Evolutionary conservation across 2,797 vertebrate genomes (phyloP).

Genomic region (Melanitta fusca): DNA sequence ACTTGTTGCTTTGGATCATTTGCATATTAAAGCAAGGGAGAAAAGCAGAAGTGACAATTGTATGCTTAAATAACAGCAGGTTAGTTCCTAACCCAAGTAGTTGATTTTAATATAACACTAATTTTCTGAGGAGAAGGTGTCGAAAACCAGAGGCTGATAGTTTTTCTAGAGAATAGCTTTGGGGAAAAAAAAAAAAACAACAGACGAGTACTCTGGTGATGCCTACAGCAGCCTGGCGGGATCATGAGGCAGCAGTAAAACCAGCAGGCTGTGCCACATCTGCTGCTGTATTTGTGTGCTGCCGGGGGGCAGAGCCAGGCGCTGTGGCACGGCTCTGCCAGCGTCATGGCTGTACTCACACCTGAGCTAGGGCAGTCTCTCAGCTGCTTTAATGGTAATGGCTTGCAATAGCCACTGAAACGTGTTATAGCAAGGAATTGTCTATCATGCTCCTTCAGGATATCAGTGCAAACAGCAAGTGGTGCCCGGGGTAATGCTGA

Average conservation of each 20-base stretch:
- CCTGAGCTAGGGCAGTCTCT: accelerated
- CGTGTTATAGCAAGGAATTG: neutral
- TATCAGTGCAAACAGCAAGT: neutral
- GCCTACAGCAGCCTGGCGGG: no score
- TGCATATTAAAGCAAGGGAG: neutral
- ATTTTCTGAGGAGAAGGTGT: neutral
- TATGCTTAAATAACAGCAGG: no score
- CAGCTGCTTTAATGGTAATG: accelerated
- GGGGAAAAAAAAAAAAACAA: neutral
- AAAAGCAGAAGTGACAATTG: neutral
- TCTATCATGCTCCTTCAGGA: accelerated
- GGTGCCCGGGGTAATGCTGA: accelerated
- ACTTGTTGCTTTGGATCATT: neutral
- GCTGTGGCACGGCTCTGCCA: neutral
- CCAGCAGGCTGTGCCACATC: neutral
- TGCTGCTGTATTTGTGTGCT: accelerated
- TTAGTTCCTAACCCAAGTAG: neutral
- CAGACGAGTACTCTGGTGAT: neutral
- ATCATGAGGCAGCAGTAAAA: neutral
- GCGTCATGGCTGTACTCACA: neutral
- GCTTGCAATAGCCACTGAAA: neutral
- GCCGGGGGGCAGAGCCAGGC: neutral
- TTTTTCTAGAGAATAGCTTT: neutral
- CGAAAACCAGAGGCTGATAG: neutral
- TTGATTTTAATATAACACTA: neutral